phyloP scores from a whole-genome alignment of 2,888 invertebrate species.

The Synergus umbraculus region DNA sequence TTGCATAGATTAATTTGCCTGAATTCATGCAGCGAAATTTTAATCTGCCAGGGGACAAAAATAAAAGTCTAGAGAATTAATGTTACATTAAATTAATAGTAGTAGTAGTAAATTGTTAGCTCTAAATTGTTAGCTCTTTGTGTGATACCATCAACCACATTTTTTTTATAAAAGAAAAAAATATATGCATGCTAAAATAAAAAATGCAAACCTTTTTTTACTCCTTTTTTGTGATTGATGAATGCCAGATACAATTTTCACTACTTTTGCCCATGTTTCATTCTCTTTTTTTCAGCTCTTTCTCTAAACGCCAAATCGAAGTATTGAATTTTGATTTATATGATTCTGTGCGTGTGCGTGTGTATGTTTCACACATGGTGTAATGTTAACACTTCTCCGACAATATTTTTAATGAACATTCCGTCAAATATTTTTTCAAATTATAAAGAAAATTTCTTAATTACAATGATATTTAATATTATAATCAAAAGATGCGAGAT shows the following conservation, averaged over 20 bases:
- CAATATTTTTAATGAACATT: too few relatives aligned
- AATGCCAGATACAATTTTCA: background rate
- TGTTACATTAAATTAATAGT: too few relatives aligned
- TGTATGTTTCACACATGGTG: background rate
- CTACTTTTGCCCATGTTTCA: background rate
- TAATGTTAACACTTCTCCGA: too few relatives aligned
- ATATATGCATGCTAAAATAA: background rate
- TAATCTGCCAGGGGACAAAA: too few relatives aligned
- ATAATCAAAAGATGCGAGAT: background rate
- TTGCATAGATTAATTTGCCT: too few relatives aligned
- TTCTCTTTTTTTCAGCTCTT: background rate
- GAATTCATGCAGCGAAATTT: too few relatives aligned
- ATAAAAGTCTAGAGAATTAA: too few relatives aligned
- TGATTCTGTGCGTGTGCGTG: background rate
- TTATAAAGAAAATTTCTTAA: background rate
- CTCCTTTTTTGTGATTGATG: background rate
- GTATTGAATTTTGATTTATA: conserved; percentile 24
- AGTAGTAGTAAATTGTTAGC: too few relatives aligned
- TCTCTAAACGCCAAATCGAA: background rate
- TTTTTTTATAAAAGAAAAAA: background rate
- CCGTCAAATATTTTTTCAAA: background rate
- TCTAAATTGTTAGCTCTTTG: too few relatives aligned
- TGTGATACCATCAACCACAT: too few relatives aligned
- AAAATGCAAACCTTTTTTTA: background rate
- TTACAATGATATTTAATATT: background rate